Base-by-base conservation (phyloP, 2,888 invertebrate genomes). In the Microctonus aethiopoides region DNA sequence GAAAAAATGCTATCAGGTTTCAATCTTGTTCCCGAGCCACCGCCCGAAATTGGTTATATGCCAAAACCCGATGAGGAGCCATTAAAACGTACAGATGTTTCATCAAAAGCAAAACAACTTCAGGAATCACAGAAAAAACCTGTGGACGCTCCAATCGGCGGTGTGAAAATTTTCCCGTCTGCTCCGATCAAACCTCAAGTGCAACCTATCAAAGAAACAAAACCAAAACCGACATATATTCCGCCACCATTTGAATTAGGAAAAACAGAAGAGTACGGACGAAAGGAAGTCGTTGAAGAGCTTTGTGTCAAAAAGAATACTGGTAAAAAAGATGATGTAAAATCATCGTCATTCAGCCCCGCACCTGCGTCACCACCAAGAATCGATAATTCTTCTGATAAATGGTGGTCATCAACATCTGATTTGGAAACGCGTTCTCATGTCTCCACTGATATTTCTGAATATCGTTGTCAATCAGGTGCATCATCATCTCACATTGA, bases 21-120 rank as follows among this genome's bases (percentile, higher is more conserved):
- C 60, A 88, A 89, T 79, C 81, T 92, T 2, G 87, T 89, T 67
- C 92, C 92, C 0, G 93, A 92, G 77, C 91, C 92, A n/a, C 92
- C 92, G 10, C 92, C 92, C 39, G 91, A 92, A 86, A 91, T 92
- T 59, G 90, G 91, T 46, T 92, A 89, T 76, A 89, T 90, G 62
- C 90, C 91, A 0, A 90, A 90, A 79, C 82, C 82, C 7, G 82
- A 83, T 7, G 81, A 81, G n/a, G 78, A 71, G 76, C 87, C 77
- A 75, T 87, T 81, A 79, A 87, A 86, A 76, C 87, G 87, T 67
- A 89, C 89, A 59, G 88, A 90, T 56, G 87, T 91, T 34, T 87
- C 89, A n/a, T 88, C 90, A 26, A 89, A 89, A 78, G 89, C 91
- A 1, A 91, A 89, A 77, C 89, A 89, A 74, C 82, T 92, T 13